These are phyloP conservation scores for Amorpha juglandis DNA, from an alignment of 2,888 invertebrate species.

Conservation along the genomic window DNA sequence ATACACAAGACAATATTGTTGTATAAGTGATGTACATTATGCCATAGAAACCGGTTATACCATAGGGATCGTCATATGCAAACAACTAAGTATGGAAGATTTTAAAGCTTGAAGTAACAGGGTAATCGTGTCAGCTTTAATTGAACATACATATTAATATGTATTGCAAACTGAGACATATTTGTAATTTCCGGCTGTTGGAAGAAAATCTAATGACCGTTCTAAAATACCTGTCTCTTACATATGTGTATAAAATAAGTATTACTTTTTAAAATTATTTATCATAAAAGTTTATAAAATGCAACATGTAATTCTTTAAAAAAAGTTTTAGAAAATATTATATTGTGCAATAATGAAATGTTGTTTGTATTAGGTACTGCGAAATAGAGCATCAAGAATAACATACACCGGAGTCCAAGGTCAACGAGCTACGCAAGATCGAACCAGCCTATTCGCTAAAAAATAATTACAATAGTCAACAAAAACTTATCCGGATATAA, in stretches of 20 bases:
- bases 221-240: no score
- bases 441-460: constrained; percentile 11
- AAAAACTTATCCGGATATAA: constrained; percentile 4
- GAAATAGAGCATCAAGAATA: background rate
- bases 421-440: constrained; percentile 8
- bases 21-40: constrained; percentile 12
- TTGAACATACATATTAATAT: background rate
- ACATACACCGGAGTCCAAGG: constrained; percentile 6
- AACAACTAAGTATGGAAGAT: background rate
- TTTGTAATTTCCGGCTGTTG: no score
- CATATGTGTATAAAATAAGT: no score
- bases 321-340: no score
- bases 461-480: constrained; percentile 12
- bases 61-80: background rate
- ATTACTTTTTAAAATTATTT: background rate
- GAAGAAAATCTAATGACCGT: no score
- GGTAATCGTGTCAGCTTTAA: background rate
- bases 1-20: constrained; percentile 5
- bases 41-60: constrained; percentile 8
- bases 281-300: background rate
- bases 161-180: background rate
- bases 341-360: background rate
- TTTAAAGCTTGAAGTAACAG: background rate
- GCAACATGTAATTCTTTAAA: no score
- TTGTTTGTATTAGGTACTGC: background rate